Percentiles rank a stretch among this genome's conserved stretches.
phyloP scores from a whole-genome alignment of 1,140 invertebrate species.

The Pseudomyrmex gracilis region DNA sequence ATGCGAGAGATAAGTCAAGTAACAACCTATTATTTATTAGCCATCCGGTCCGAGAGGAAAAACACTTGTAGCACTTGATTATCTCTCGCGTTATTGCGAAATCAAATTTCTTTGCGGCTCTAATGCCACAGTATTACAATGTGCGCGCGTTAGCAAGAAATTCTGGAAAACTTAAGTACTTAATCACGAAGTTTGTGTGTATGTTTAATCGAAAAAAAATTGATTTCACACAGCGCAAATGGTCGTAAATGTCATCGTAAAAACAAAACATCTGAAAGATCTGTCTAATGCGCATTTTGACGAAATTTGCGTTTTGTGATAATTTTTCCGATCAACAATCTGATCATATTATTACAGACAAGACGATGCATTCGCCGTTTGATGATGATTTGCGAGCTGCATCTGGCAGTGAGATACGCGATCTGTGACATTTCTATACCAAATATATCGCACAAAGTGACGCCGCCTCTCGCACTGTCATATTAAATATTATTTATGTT shows the following conservation, averaged over 20 bases:
- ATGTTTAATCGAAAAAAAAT: no score
- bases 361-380: conserved; percentile 1
- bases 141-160: background rate
- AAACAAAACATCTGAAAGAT: background rate
- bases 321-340: background rate
- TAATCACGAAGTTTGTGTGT: background rate
- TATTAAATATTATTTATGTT: conserved; percentile 86
- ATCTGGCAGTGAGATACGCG: conserved; percentile 79
- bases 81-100: background rate
- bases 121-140: background rate
- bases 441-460: conserved; percentile 82
- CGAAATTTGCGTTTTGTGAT: background rate
- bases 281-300: background rate
- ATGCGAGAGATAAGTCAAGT: background rate
- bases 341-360: background rate
- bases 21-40: conserved; percentile 41
- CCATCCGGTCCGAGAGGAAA: background rate
- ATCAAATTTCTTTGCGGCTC: conserved; percentile 1
- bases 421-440: conserved; percentile 85
- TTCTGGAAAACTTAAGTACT: background rate
- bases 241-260: no score
- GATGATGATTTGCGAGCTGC: background rate
- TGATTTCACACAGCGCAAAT: no score
- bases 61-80: conserved; percentile 4
- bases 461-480: conserved; percentile 80